Evolutionary conservation across 2,888 invertebrate genomes (phyloP), one percentile per base, ranked within the genome.

Genomic region (Pardosa pseudoannulata): DNA sequence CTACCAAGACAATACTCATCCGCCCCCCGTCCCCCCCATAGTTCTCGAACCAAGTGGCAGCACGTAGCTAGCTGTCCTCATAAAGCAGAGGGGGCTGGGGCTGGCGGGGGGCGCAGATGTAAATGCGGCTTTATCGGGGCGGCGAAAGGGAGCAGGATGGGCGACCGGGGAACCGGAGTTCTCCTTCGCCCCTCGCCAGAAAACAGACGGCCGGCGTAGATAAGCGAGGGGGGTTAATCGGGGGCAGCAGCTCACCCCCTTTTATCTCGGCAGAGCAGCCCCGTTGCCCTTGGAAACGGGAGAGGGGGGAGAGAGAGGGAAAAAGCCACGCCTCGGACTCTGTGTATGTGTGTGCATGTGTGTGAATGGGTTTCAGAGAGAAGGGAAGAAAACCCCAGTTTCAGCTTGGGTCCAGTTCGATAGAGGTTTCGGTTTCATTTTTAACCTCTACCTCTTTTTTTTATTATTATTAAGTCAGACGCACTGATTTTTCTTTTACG

Each of bases 161-260:
- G 67, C 79, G 74, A 79, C 85, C 73, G 85, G 78, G 85, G 85
- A 79, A 79, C 79, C 76, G n/a, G n/a, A n/a, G n/a, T n/a, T n/a
- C n/a, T n/a, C n/a, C n/a, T n/a, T 79, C 74, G 74, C 85, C 85
- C 79, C 79, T 32, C 75, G 9, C 46, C 46, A 46, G 86, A 85
- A 36, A 36, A 71, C 86, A 86, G 86, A 86, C 79, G 86, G 36
- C 27, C 27, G 39, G 41, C 29, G 36, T 50, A 79, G 85, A 85
- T 85, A 85, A 85, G 75, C 70, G 78, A 39, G 62, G 29, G 67
- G 82, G 70, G 75, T 68, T 82, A 82, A 76, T 76, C 75, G 70
- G 71, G 68, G 74, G 13, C 29, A 19, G 67, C 16, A 19, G 67
- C 67, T 65, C 41, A 31, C 75, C 62, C 73, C 78, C 50, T 62